Percentiles rank a stretch among this genome's conserved stretches.
Conservation (phyloP, 35 echinoderm and acorn worm species). For the Hemicentrotus pulcherrimus region DNA sequence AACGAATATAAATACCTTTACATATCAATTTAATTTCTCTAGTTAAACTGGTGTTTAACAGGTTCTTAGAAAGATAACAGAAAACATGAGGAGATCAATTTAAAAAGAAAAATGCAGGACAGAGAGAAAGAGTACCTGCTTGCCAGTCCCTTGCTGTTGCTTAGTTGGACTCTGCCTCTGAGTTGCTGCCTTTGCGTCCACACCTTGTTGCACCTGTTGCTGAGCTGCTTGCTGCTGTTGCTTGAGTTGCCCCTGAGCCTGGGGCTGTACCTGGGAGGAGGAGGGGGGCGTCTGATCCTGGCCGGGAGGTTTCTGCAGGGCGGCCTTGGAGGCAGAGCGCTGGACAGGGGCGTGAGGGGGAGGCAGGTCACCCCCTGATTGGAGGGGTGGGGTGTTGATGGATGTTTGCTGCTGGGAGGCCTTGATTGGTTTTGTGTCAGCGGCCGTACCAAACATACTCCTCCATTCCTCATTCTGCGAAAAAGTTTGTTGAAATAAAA, state of each 20-base stretch:
- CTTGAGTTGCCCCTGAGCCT: constrained; percentile 6
- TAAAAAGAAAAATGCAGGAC: too few relatives aligned
- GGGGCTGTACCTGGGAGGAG: not conserved
- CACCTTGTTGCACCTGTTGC: not conserved
- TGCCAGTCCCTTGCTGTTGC: not conserved
- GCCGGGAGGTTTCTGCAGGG: constrained; percentile 30
- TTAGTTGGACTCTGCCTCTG: not conserved
- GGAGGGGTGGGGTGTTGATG: not conserved
- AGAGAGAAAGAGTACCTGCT: not conserved
- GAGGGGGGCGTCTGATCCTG: not conserved
- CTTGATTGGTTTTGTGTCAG: constrained; percentile 45
- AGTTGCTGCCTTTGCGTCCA: not conserved
- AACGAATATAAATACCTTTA: too few relatives aligned
- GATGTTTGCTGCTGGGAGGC: constrained; percentile 49
- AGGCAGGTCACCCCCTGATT: not conserved
- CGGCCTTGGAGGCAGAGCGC: constrained; percentile 69
- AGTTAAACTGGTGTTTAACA: too few relatives aligned
- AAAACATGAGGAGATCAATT: too few relatives aligned
- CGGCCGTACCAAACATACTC: constrained; percentile 79
- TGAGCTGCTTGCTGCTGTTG: not conserved
- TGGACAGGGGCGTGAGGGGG: constrained; percentile 35
- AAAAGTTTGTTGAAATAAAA: not conserved
- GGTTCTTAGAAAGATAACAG: too few relatives aligned
- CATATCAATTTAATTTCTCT: too few relatives aligned
- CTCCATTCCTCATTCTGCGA: constrained; percentile 94